A percentile compares a stretch with the other conserved stretches of the same genome.
phyloP scores from a whole-genome alignment of 2,113 vertebrate genomes.

The Labrus mixtus region DNA sequence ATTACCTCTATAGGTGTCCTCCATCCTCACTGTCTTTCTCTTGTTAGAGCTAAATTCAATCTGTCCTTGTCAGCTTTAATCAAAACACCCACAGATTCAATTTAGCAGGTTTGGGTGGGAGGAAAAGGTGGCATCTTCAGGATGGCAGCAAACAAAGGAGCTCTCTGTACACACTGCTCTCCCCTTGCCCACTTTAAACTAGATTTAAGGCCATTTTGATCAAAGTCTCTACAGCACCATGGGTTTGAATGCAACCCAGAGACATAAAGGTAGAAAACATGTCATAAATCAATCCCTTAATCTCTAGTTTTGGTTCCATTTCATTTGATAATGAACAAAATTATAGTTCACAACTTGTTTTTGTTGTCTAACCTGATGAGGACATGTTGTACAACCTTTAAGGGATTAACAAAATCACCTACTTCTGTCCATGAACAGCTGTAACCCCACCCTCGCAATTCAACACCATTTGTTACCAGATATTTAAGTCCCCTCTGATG shows the following conservation, averaged over 20 bases:
- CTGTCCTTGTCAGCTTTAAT: slow-evolving; percentile 83
- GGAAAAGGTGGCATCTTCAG: slow-evolving; percentile 71
- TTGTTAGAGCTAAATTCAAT: slow-evolving; percentile 81
- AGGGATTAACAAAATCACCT: slow-evolving; percentile 13
- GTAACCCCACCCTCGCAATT: slow-evolving; percentile 23
- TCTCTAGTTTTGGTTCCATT: neutral
- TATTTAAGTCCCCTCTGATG: slow-evolving; percentile 42
- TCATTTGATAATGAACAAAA: neutral
- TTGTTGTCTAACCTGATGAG: slow-evolving; percentile 59
- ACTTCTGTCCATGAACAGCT: slow-evolving; percentile 31
- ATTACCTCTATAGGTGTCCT: slow-evolving; percentile 59
- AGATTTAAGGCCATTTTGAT: slow-evolving; percentile 55
- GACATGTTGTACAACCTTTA: neutral
- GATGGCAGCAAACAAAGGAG: slow-evolving; percentile 58
- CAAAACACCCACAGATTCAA: slow-evolving; percentile 79
- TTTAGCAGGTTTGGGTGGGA: slow-evolving; percentile 74
- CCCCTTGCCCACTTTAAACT: slow-evolving; percentile 38
- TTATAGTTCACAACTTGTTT: slow-evolving; percentile 33
- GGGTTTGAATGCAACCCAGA: slow-evolving; percentile 16
- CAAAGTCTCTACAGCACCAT: slow-evolving; percentile 39
- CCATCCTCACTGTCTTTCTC: slow-evolving; percentile 63
- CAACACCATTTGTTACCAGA: slow-evolving; percentile 37
- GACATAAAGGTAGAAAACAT: slow-evolving; percentile 37
- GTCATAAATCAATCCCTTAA: slow-evolving; percentile 19
- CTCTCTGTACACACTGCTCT: slow-evolving; percentile 55